Evolutionary conservation across 2,797 vertebrate genomes (phyloP).

Genomic region (Merluccius polli): DNA sequence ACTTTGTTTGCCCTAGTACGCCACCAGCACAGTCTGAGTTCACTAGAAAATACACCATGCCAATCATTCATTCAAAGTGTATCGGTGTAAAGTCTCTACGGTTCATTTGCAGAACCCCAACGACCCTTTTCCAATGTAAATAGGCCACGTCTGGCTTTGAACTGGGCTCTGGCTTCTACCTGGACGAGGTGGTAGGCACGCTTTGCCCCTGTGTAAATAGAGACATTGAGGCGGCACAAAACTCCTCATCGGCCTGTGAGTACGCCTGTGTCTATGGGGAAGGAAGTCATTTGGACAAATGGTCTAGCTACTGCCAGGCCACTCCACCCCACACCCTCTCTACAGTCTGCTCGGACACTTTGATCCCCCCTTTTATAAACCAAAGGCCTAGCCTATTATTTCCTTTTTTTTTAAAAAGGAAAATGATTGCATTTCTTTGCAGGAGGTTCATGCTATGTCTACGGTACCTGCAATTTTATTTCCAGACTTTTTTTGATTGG

Average conservation of each 20-base stretch:
- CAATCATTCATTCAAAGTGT: not conserved
- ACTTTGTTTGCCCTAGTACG: not conserved
- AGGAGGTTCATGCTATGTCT: not conserved
- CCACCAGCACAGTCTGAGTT: not conserved
- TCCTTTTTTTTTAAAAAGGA: not conserved
- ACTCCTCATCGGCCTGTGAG: conserved; percentile 13
- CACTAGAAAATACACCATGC: not conserved
- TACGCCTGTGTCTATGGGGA: conserved; percentile 23
- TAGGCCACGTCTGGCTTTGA: not conserved
- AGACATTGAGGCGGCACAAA: conserved; percentile 28
- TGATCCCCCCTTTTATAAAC: conserved; percentile 14
- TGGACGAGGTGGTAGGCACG: conserved; percentile 33
- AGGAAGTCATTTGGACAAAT: conserved; percentile 55
- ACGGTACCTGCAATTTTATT: not conserved
- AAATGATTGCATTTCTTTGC: not conserved
- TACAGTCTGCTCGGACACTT: conserved; percentile 18
- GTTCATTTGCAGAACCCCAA: not conserved
- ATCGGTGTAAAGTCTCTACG: not conserved
- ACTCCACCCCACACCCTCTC: conserved; percentile 16
- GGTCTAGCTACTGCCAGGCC: conserved; percentile 7
- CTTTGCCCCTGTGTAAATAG: conserved; percentile 28
- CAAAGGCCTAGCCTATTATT: not conserved
- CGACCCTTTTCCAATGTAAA: not conserved
- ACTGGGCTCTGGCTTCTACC: conserved; percentile 18
- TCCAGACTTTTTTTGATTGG: not conserved